Evolutionary conservation across 2,888 invertebrate genomes (phyloP).

Genomic region (Calameuta filiformis): DNA sequence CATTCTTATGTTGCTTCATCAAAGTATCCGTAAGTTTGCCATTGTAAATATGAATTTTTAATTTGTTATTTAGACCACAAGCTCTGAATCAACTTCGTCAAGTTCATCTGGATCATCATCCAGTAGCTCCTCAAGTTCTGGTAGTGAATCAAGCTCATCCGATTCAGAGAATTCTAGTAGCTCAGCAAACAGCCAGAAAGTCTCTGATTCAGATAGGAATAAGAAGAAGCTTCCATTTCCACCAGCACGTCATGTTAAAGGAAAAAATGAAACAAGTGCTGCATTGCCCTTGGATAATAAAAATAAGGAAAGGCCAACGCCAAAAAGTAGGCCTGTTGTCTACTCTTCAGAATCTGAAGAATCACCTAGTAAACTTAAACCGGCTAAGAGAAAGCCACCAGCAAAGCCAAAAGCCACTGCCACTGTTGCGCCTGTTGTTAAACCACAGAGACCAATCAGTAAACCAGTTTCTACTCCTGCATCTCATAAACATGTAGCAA

Average conservation of each 20-base stretch:
- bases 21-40: neutral
- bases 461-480: slow-evolving; percentile 54
- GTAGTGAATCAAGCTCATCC: slow-evolving; percentile 62
- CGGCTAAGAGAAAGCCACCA: slow-evolving; percentile 68
- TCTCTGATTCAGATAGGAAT: slow-evolving; percentile 54
- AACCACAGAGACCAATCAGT: slow-evolving; percentile 66
- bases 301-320: slow-evolving; percentile 50
- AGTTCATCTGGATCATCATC: slow-evolving; percentile 60
- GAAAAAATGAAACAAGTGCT: slow-evolving; percentile 47
- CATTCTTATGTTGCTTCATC: neutral
- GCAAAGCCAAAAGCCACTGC: slow-evolving; percentile 75
- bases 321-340: slow-evolving; percentile 50
- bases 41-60: neutral
- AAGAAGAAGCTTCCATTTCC: slow-evolving; percentile 52
- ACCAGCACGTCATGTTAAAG: slow-evolving; percentile 50
- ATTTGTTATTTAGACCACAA: slow-evolving; percentile 51
- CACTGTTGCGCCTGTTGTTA: slow-evolving; percentile 70
- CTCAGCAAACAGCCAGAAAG: slow-evolving; percentile 58
- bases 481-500: slow-evolving; percentile 52
- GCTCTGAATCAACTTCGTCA: slow-evolving; percentile 62
- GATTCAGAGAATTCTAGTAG: slow-evolving; percentile 62
- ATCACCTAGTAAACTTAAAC: slow-evolving; percentile 55
- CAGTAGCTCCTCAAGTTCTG: slow-evolving; percentile 61
- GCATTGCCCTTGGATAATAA: slow-evolving; percentile 46
- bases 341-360: slow-evolving; percentile 63